A percentile compares a stretch with the other conserved stretches of the same genome.
phyloP scores from a whole-genome alignment of 1,140 invertebrate species.

The Nomia melanderi region DNA sequence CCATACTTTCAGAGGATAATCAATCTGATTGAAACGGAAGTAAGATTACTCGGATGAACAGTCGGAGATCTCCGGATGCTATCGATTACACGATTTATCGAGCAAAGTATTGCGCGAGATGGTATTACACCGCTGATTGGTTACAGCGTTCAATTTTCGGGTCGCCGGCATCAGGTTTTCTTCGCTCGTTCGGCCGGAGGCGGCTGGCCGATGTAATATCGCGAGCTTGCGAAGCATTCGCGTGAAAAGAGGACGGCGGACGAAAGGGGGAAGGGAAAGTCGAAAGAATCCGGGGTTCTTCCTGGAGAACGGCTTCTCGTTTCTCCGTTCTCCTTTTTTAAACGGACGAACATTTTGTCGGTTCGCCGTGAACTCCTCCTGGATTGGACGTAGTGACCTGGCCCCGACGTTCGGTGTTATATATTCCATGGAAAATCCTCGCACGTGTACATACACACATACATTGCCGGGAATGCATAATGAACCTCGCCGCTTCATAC shows the following conservation, averaged over 20 bases:
- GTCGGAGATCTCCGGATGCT: not conserved
- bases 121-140: not conserved
- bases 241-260: not conserved
- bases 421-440: not conserved
- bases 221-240: conserved; percentile 8
- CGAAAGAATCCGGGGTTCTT: conserved; percentile 3
- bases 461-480: not conserved
- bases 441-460: too few species aligned
- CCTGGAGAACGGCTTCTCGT: not conserved
- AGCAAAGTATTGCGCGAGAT: not conserved
- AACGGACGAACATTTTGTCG: not conserved
- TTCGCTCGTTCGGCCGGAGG: not conserved
- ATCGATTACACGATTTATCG: not conserved
- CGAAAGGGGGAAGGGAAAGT: too few species aligned
- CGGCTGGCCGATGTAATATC: not conserved
- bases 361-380: not conserved
- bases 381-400: not conserved
- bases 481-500: too few species aligned
- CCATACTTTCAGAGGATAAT: too few species aligned
- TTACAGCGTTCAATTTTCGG: conserved; percentile 3
- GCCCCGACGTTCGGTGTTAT: not conserved
- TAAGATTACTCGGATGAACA: not conserved
- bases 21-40: too few species aligned
- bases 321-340: not conserved
- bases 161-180: not conserved